phyloP scores from a whole-genome alignment of 2,797 vertebrate genomes.

The Setipinna tenuifilis region DNA sequence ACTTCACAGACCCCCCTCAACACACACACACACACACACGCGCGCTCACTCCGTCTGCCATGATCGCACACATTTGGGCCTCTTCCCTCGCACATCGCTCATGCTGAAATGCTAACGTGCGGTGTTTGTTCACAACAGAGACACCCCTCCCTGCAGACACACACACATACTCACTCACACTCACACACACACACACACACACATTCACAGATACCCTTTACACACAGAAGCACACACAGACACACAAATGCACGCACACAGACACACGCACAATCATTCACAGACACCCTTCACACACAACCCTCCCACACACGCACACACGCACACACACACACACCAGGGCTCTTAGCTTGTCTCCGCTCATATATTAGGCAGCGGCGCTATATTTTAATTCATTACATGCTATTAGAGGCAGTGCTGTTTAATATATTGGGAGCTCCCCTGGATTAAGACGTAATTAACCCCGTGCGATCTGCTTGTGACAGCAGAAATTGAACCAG shows the following conservation, averaged over 20 bases:
- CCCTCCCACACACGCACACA: slow-evolving; percentile 12
- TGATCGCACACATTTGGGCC: slow-evolving; percentile 68
- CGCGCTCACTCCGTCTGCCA: slow-evolving; percentile 63
- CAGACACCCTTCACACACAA: not conserved
- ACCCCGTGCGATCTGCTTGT: slow-evolving; percentile 61
- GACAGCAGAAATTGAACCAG: slow-evolving; percentile 60
- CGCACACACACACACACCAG: slow-evolving; percentile 53
- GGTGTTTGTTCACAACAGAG: slow-evolving; percentile 28
- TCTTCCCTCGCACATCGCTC: slow-evolving; percentile 65
- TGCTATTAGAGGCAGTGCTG: slow-evolving; percentile 60
- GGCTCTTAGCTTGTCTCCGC: slow-evolving; percentile 53
- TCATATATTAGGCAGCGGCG: slow-evolving; percentile 48
- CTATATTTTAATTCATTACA: slow-evolving; percentile 65
- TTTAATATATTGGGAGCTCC: slow-evolving; percentile 60
- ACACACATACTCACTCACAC: slow-evolving; percentile 28
- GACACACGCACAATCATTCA: no score
- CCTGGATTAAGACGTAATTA: slow-evolving; percentile 68
- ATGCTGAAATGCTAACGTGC: slow-evolving; percentile 54
- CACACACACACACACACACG: slow-evolving; percentile 42
- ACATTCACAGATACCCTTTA: not conserved
- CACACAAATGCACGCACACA: no score
- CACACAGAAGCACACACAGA: no score
- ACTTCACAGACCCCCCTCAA: slow-evolving; percentile 63
- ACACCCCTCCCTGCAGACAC: not conserved
- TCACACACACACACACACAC: not conserved